Percentiles rank a stretch among this genome's conserved stretches.
These are phyloP conservation scores for Poeciliopsis occidentalis DNA, from an alignment of 2,113 vertebrate species.

Conservation along the genomic window DNA sequence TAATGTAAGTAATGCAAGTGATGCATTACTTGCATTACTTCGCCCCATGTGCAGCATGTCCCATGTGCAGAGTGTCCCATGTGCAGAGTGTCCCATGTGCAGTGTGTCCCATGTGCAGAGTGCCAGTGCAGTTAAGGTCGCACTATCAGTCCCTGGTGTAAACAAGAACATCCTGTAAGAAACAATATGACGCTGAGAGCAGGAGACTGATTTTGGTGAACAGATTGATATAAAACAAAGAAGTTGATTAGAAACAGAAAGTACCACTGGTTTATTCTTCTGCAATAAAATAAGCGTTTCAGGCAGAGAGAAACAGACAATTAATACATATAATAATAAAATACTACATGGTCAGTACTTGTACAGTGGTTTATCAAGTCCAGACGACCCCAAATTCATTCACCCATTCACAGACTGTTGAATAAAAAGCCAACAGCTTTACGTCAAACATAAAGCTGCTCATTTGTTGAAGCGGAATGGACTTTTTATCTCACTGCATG, in stretches of 20 bases:
- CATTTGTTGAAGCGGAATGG: constrained; percentile 1
- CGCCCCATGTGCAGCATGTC: too few species aligned
- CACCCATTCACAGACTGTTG: too few species aligned
- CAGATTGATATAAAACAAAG: neutral
- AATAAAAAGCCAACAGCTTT: neutral
- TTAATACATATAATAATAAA: neutral
- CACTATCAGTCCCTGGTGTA: neutral
- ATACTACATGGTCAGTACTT: too few species aligned
- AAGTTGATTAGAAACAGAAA: neutral
- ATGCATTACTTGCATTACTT: too few species aligned
- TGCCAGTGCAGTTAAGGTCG: neutral
- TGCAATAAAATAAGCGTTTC: neutral
- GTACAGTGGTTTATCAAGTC: too few species aligned
- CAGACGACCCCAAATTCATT: too few species aligned
- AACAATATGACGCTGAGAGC: neutral
- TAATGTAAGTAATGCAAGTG: too few species aligned
- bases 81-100: too few species aligned
- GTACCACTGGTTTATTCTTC: neutral
- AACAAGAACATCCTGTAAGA: neutral
- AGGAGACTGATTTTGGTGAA: neutral
- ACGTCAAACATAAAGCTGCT: neutral
- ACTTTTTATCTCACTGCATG: neutral
- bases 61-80: too few species aligned
- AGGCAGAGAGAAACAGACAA: neutral
- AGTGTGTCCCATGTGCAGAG: neutral